phyloP scores from a whole-genome alignment of 2,113 vertebrate species.

The Carassius gibelio region DNA sequence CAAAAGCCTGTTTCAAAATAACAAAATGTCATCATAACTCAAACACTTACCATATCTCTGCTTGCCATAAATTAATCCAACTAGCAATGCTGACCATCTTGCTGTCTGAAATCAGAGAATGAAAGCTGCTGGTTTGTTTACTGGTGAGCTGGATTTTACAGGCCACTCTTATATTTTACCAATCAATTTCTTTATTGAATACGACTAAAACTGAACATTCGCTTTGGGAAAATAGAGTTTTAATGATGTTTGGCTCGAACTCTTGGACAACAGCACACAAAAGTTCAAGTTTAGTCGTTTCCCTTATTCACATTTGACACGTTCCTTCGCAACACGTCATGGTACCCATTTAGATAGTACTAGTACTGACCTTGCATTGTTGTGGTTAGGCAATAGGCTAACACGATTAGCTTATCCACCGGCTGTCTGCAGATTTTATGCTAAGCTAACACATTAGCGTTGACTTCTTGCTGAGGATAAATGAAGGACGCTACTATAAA shows the following conservation, averaged over 20 bases:
- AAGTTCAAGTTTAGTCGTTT: too few species aligned
- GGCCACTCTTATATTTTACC: not conserved
- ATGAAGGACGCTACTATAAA: slow-evolving; percentile 18
- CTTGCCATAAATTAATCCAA: slow-evolving; percentile 87
- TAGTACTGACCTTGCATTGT: slow-evolving; percentile 22
- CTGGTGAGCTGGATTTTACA: not conserved
- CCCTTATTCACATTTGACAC: not conserved
- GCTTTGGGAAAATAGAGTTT: not conserved
- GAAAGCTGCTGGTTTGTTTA: not conserved
- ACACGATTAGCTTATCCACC: not conserved
- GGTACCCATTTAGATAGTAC: too few species aligned
- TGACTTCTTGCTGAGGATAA: not conserved
- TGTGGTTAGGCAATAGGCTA: not conserved
- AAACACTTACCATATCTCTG: slow-evolving; percentile 83
- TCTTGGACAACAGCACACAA: too few species aligned
- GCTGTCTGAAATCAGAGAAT: slow-evolving; percentile 75
- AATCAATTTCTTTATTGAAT: not conserved
- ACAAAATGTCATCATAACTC: not conserved
- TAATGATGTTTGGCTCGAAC: too few species aligned
- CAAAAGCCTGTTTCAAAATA: too few species aligned
- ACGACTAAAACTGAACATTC: not conserved
- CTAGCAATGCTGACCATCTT: slow-evolving; percentile 86
- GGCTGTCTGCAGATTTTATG: not conserved
- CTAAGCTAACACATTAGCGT: not conserved
- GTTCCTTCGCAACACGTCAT: not conserved